These are phyloP conservation scores for Tetramorium parvispinum DNA, from an alignment of 1,140 invertebrate genomes.

Conservation along the genomic window DNA sequence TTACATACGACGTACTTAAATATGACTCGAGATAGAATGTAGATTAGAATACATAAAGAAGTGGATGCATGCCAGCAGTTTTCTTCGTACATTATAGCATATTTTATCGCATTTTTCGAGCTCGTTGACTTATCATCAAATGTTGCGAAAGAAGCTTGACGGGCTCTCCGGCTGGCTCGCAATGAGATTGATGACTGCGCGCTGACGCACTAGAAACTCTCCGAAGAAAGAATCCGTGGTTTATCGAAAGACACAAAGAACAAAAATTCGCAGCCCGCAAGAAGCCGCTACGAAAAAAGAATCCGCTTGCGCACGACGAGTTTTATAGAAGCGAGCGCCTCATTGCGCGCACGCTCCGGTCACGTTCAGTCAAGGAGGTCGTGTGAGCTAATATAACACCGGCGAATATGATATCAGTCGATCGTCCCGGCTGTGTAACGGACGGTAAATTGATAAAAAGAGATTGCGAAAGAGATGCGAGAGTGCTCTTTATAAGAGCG, in stretches of 20 bases:
- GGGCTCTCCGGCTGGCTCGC: conserved; percentile 14
- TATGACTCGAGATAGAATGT: background rate
- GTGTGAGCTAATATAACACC: conserved; percentile 46
- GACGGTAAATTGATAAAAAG: conserved; percentile 52
- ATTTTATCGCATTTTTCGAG: conserved; percentile 37
- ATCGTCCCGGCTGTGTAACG: conserved; percentile 14
- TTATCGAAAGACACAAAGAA: conserved; percentile 43
- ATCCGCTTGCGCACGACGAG: conserved; percentile 44
- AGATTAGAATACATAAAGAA: conserved; percentile 12
- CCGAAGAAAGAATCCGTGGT: conserved; percentile 35
- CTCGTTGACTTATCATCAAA: conserved; percentile 51
- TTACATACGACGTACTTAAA: background rate
- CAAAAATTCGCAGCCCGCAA: conserved; percentile 31
- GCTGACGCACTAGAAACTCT: conserved; percentile 48
- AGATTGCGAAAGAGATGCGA: conserved; percentile 48
- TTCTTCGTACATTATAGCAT: conserved; percentile 6
- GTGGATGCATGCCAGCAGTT: conserved; percentile 8
- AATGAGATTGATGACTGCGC: conserved; percentile 37
- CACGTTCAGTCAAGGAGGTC: conserved; percentile 40
- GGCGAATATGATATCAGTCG: conserved; percentile 43
- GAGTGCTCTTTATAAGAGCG: conserved; percentile 14
- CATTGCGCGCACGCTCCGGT: conserved; percentile 26
- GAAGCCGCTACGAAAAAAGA: conserved; percentile 24
- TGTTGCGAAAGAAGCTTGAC: conserved; percentile 36
- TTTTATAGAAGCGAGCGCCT: conserved; percentile 27